Evolutionary conservation across 2,113 vertebrate species (phyloP).

Genomic region (Bettongia penicillata): DNA sequence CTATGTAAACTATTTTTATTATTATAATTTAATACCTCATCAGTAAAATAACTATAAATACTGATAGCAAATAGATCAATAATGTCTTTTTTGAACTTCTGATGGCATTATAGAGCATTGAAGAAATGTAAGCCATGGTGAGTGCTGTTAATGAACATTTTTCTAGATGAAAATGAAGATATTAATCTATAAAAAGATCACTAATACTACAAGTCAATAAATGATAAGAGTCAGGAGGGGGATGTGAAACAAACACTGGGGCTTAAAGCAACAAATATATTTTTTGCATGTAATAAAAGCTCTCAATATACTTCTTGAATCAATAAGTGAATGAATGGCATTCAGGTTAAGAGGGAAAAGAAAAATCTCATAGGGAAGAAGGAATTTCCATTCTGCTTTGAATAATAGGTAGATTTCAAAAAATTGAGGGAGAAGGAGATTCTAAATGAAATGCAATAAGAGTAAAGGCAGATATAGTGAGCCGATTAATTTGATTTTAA

Average conservation of each 20-base stretch:
- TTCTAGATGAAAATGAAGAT: not conserved
- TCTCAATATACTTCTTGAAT: not conserved
- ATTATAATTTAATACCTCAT: not conserved
- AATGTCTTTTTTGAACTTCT: not conserved
- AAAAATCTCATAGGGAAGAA: not conserved
- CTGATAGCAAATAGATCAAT: no score
- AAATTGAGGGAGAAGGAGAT: not conserved
- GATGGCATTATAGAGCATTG: not conserved
- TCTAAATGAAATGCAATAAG: not conserved
- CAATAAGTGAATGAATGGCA: not conserved
- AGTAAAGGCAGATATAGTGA: not conserved
- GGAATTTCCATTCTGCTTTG: not conserved
- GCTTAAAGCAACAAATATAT: not conserved
- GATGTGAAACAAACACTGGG: not conserved
- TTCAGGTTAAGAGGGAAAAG: not conserved
- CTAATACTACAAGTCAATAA: not conserved
- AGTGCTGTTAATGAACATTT: not conserved
- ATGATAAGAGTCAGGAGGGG: not conserved
- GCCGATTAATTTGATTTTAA: not conserved
- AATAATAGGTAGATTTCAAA: not conserved
- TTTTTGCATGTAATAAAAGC: not conserved
- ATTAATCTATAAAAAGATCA: not conserved
- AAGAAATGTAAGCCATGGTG: not conserved
- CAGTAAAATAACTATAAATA: not conserved
- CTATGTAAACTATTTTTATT: no score